Base-by-base conservation (phyloP, 2,797 vertebrate species). In the Heliangelus exortis region DNA sequence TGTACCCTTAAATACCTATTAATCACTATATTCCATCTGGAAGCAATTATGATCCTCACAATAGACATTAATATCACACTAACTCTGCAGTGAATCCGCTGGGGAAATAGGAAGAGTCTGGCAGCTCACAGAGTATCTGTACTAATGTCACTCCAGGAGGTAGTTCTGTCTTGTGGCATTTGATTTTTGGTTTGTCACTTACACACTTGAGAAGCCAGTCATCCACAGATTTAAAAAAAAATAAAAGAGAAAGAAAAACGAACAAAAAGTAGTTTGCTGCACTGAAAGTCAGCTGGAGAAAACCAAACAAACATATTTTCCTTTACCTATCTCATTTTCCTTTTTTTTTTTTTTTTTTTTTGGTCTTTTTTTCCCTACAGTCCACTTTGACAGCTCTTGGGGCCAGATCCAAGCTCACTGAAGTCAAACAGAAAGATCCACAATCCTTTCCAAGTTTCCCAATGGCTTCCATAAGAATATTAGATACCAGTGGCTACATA, bases 1-100 rank as follows among this genome's bases (percentile, higher is more conserved):
- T 57, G 80, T 89, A 95, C 92, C 95, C 68, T 96, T 92, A 92
- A 78, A 95, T 86, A 86, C n/a, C 90, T 67, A 84, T 82, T 80
- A 95, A 91, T 87, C 53, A 72, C 43, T 51, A 28, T 58, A 77
- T 86, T 92, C 39, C 76, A 93, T 95, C 79, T 96, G 84, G 95
- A 89, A 96, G 73, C 85, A 84, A 91, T 90, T 90, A 89, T 39
- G 90, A 87, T 54, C 78, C 67, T 96, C 78, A 89, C 83, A 80
- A 87, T 20, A 69, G 88, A 61, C 66, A 88, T 85, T 54, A 89
- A 66, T 74, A 82, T 73, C 72, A 57, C 75, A 74, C 61, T 21
- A 92, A 91, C 39, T 94, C 80, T 68, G 69, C 55, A 63, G 58
- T 82, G 66, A 91, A 92, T 93, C 92, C 93, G 76, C 66, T 90